A percentile compares a stretch with the other conserved stretches of the same genome.
phyloP scores from a whole-genome alignment of 2,888 invertebrate species.

The Zygogramma bicolorata region DNA sequence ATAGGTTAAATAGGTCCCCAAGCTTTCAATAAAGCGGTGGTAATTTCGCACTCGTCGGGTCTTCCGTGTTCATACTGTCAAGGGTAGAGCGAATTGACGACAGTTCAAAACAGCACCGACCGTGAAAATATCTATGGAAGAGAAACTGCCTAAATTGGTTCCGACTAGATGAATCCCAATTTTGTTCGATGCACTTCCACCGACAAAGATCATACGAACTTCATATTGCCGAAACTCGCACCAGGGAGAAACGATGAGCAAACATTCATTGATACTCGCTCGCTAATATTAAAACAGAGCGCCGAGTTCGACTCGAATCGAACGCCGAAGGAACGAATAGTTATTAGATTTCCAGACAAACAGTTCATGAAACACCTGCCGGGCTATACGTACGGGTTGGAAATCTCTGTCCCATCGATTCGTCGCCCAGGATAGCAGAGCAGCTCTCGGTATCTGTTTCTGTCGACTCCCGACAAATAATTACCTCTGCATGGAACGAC shows the following conservation, averaged over 20 bases:
- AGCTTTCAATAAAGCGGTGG: too few relatives aligned
- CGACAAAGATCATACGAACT: neutral
- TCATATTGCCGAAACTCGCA: neutral
- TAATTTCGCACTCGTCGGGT: too few relatives aligned
- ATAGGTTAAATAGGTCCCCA: too few relatives aligned
- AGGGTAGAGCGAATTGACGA: too few relatives aligned
- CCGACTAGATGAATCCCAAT: neutral
- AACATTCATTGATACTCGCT: slow-evolving; percentile 23
- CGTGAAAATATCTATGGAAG: too few relatives aligned
- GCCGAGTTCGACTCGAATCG: slow-evolving; percentile 22
- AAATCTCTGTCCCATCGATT: slow-evolving; percentile 63
- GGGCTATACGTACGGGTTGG: slow-evolving; percentile 53
- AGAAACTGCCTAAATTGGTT: neutral
- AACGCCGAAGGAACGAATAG: slow-evolving; percentile 52
- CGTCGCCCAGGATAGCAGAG: slow-evolving; percentile 20
- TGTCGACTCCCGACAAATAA: slow-evolving; percentile 16
- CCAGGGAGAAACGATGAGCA: slow-evolving; percentile 32
- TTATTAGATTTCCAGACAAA: slow-evolving; percentile 65
- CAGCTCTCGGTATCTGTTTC: slow-evolving; percentile 2
- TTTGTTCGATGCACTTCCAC: neutral
- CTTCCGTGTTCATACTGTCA: neutral
- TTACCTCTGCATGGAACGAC: slow-evolving; percentile 16
- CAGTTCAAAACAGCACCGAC: too few relatives aligned
- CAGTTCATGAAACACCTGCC: slow-evolving; percentile 65
- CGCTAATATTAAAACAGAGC: slow-evolving; percentile 34